Evolutionary conservation across 1,140 invertebrate genomes (phyloP), one percentile per base, ranked within the genome.

Genomic region (Acyrthosiphon pisum): DNA sequence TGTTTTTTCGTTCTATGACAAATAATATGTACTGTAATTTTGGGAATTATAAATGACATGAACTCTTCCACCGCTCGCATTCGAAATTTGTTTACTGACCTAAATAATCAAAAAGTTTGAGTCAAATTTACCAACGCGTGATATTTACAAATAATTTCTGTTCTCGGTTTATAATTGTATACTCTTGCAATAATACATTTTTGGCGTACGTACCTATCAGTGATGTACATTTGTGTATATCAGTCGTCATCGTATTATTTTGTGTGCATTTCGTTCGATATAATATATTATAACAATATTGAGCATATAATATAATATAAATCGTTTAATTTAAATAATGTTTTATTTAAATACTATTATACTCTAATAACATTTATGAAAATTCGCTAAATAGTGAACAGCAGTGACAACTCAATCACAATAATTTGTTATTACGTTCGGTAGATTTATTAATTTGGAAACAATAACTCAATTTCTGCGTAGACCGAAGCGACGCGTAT

Each of bases 51-150:
- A 84, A 44, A 84, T 84, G 23, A 84, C 41, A 84, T 4, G 41
- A 41, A 41, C 83, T 26, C 83, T 84, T 44, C 35, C 22, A 23
- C 81, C 3, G 35, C 35, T 83, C 0, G 20, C 37, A 44, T 23
- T 87, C n/a, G 4, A 87, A 41, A 46, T 46, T 87, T 76, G 11
- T 76, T 76, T 6, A 76, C n/a, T n/a, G n/a, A 76, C n/a, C 60
- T 48, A 48, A 87, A 87, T 48, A 48, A n/a, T 48, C 9, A n/a
- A 30, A 41, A 87, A 87, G 84, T 87, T 87, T n/a, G n/a, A 87
- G n/a, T 46, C n/a, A 2, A 48, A 87, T 87, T 20, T 46, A 6
- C 11, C 0, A n/a, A 7, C 14, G 0, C 23, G 56, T 68, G 14
- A n/a, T n/a, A 30, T n/a, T 76, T 18, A 48, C 41, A 44, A 44